phyloP scores from a whole-genome alignment of 2,797 vertebrate species.

The Ammospiza maritima region DNA sequence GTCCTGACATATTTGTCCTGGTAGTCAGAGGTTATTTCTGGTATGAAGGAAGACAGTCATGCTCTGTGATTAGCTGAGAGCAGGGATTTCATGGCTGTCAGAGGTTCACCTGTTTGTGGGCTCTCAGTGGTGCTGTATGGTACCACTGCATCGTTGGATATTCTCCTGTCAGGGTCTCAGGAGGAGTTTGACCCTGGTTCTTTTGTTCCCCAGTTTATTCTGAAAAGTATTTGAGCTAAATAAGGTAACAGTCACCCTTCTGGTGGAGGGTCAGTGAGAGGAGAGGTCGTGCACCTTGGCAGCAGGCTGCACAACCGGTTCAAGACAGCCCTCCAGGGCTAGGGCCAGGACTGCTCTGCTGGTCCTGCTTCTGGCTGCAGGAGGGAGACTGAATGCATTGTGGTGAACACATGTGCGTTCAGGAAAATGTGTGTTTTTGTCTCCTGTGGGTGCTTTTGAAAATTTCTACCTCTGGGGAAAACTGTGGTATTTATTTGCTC shows the following conservation, averaged over 20 bases:
- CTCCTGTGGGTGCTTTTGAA: background rate
- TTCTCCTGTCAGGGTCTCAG: background rate
- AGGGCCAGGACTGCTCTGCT: background rate
- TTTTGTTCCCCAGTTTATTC: constrained; percentile 5
- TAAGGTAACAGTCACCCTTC: background rate
- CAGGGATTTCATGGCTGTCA: background rate
- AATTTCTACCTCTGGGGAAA: background rate
- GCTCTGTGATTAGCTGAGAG: background rate
- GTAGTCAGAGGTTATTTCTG: constrained; percentile 22
- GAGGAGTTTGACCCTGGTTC: background rate
- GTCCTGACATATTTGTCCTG: background rate
- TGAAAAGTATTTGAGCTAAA: constrained; percentile 16
- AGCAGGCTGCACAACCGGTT: background rate
- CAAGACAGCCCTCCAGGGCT: background rate
- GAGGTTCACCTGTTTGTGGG: background rate
- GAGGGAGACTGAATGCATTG: background rate
- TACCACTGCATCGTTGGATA: background rate
- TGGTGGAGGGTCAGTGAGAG: background rate
- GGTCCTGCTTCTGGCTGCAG: background rate
- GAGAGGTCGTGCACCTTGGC: background rate
- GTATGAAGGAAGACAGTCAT: background rate
- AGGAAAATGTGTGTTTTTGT: background rate
- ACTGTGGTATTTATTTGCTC: background rate
- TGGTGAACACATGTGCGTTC: background rate
- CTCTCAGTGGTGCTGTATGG: background rate